Base-by-base conservation (phyloP, 2,888 invertebrate genomes). In the Drosophila pseudotakahashii region DNA sequence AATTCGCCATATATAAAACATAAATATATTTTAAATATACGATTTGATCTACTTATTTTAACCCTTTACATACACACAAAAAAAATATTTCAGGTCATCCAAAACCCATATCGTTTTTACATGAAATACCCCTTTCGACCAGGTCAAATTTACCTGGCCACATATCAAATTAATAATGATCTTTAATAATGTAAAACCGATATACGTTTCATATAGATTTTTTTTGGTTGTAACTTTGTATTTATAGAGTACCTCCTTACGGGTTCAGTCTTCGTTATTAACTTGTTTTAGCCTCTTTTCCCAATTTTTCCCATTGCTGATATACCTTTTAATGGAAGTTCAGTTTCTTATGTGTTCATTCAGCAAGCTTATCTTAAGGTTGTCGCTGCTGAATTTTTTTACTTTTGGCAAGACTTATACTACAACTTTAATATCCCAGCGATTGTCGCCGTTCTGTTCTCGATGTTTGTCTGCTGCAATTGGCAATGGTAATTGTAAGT, bases 401-500 rank as follows among this genome's bases (percentile, higher is more conserved):
- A 67, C 7, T 45, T 68, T 54, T 48, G 36, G 54, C 45, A 61
- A 54, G 44, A 75, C 7, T 75, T 59, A 51, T 51, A 77, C 14
- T 47, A 30, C 23, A n/a, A 60, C n/a, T n/a, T n/a, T 55, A 72
- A 62, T 70, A 64, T 60, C 48, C 37, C 47, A 75, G 61, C 52
- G 71, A 79, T 71, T 86, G 64, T 69, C 51, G 55, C 48, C 62
- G 61, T 55, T 58, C 51, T 37, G 54, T 70, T 53, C 55, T 48
- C 57, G 53, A 53, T 64, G 51, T 32, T 58, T 50, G 36, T 50
- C 73, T 70, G 62, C 67, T 72, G 64, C 73, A 72, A 45, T 77
- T 81, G 75, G 70, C 55, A 52, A 44, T 61, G 66, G 77, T 78
- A 81, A 82, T 81, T 76, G 59, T 55, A 39, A 81, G 79, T 73